Percentiles rank a stretch among this genome's conserved stretches.
Conservation (phyloP, 1,140 invertebrate species). For the Psilanteris sp. region DNA sequence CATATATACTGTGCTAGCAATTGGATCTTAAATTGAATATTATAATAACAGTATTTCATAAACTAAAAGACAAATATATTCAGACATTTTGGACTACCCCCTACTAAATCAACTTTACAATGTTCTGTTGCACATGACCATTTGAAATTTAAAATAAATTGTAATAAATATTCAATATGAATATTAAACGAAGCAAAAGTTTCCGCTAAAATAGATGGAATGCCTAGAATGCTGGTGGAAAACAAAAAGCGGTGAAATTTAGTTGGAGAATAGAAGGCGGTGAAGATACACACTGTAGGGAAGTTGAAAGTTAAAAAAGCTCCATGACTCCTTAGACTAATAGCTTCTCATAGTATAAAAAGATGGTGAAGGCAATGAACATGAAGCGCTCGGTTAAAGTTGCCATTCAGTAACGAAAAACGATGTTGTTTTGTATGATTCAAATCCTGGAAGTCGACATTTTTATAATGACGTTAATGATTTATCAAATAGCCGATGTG, state of each 20-base stretch:
- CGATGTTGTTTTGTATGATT: conserved; percentile 45
- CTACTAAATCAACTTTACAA: too few species aligned
- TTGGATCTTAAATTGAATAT: too few species aligned
- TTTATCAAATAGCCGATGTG: conserved; percentile 37
- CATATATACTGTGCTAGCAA: too few species aligned
- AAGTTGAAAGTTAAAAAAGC: conserved; percentile 22
- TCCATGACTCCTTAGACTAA: conserved; percentile 47
- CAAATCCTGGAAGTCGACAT: conserved; percentile 53
- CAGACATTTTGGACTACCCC: too few species aligned
- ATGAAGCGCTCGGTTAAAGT: conserved; percentile 18
- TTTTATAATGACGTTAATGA: conserved; percentile 51
- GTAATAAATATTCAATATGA: too few species aligned
- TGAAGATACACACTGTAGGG: neutral
- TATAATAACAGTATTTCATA: too few species aligned
- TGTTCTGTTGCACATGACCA: too few species aligned
- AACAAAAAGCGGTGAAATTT: conserved; percentile 47
- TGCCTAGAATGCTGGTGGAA: conserved; percentile 23
- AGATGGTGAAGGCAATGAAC: conserved; percentile 41
- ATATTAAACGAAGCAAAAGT: too few species aligned
- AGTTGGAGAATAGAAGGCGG: conserved; percentile 13
- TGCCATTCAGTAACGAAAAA: conserved; percentile 8
- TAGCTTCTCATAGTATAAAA: conserved; percentile 32
- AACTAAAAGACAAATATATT: too few species aligned
- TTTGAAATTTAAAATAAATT: too few species aligned
- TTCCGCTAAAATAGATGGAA: too few species aligned